Conservation (phyloP, 35 echinoderm and acorn worm genomes). For the Apostichopus japonicus region DNA sequence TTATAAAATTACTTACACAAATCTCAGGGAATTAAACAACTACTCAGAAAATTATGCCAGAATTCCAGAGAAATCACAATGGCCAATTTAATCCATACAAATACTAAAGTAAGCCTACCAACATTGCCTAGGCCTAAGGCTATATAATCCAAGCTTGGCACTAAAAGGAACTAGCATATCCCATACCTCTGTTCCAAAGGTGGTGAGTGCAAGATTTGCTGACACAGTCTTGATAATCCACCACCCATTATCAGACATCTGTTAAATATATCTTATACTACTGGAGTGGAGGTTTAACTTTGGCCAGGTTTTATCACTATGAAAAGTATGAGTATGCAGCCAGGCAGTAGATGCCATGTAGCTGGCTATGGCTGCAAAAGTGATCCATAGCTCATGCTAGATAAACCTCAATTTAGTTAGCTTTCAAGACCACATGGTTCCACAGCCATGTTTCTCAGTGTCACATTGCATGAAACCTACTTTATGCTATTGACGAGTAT, state of each 20-base stretch:
- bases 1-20: no score
- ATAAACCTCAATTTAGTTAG: not conserved
- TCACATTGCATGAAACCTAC: not conserved
- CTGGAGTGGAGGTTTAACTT: not conserved
- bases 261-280: not conserved
- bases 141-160: not conserved
- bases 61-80: no score
- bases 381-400: not conserved
- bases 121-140: not conserved
- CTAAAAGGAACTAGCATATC: not conserved
- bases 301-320: not conserved
- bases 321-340: not conserved
- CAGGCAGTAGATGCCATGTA: not conserved
- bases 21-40: no score
- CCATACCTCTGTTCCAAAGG: conserved; percentile 3
- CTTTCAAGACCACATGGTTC: no score
- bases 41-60: no score
- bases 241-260: conserved; percentile 19
- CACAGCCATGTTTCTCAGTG: no score
- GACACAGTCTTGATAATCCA: conserved; percentile 19
- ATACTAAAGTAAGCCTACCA: not conserved
- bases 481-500: not conserved
- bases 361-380: not conserved
- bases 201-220: conserved; percentile 7
- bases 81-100: not conserved